Base-by-base conservation (phyloP, 2,888 invertebrate species). In the Ryuthela nishihirai region DNA sequence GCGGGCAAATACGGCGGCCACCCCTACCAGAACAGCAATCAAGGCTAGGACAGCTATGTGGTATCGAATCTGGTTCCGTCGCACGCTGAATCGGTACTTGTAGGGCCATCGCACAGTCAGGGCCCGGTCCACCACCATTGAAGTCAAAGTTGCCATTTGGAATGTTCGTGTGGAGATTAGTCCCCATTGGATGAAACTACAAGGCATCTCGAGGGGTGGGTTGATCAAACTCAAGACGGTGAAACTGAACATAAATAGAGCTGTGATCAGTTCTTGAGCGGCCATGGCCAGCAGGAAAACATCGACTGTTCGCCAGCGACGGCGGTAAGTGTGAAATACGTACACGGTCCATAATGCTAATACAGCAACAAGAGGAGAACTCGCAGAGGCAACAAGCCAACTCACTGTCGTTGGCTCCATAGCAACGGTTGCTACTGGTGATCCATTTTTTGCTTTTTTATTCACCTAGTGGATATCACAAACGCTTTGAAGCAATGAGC, bases 11-110 rank as follows among this genome's bases (percentile, higher is more conserved):
- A 80, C 74, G 17, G 79, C 78, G 12, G 79, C 79, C 0, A 79
- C 77, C 0, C 79, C 80, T 2, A 80, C 78, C 68, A 79, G 76
- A 2, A 77, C 75, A 60, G 79, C 77, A 24, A 80, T 70, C 17
- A 78, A 75, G 9, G 77, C 77, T 54, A 80, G 69, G 43, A 79
- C 79, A 52, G 77, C 77, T 47, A 80, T 66, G 67, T 80, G 80
- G 67, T 80, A 80, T 26, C 70, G 66, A 26, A 71, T 69, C 52
- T 72, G 72, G 49, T 77, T 69, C 10, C 76, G 72, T 4, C 71
- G 62, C 7, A 72, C 70, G 23, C 68, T 68, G 52, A 71, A 68
- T 4, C 71, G 67, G 54, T 72, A 72, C 49, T 68, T 67, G 54
- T 71, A 70, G 1, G 72, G 72, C 69, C 72, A 72, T 29, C 69